Base-by-base conservation (phyloP, 1,140 invertebrate genomes). In the Aphaenogaster floridana region DNA sequence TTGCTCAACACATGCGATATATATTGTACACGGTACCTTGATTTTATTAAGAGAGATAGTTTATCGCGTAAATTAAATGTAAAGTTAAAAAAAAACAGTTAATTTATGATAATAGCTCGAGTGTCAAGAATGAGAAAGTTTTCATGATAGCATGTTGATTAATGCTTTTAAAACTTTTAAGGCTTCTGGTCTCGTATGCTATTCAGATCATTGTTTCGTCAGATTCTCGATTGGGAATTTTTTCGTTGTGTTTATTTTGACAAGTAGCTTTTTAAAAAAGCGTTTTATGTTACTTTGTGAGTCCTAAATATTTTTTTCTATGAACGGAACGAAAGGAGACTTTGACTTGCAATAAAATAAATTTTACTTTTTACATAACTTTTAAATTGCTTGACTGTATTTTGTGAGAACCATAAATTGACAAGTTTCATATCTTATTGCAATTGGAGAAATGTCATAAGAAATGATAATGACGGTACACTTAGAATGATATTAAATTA, bases 1-100 rank as follows among this genome's bases (percentile, higher is more conserved):
- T 88, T 84, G 86, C 86, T 90, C 89, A 66, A 86, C 54, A 86
- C 28, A 63, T 54, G 42, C 88, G 81, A 77, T 39, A 36, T 39
- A 74, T 42, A 42, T 84, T 61, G 59, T 78, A 50, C 39, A 66
- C n/a, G 45, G 59, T 88, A 84, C 69, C 80, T 86, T 13, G 74
- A 61, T 77, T 74, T 66, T n/a, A 52, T 85, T 42, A 48, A 45
- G 71, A 8, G 50, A 52, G 52, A 80, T 71, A 61, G 52, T 79
- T 78, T 63, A 34, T 80, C 8, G 11, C 66, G 11, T 34, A 79
- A 69, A 69, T 61, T 86, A 45, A 48, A 76, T 52, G 2, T 69
- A 59, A 69, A 80, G 39, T 79, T 86, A 34, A 28, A 86, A 68
- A 68, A 34, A 28, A 86, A 68, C 8, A 36, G 50, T 42, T 77